phyloP scores from a whole-genome alignment of 2,113 vertebrate genomes.

The Spea multiplicata region DNA sequence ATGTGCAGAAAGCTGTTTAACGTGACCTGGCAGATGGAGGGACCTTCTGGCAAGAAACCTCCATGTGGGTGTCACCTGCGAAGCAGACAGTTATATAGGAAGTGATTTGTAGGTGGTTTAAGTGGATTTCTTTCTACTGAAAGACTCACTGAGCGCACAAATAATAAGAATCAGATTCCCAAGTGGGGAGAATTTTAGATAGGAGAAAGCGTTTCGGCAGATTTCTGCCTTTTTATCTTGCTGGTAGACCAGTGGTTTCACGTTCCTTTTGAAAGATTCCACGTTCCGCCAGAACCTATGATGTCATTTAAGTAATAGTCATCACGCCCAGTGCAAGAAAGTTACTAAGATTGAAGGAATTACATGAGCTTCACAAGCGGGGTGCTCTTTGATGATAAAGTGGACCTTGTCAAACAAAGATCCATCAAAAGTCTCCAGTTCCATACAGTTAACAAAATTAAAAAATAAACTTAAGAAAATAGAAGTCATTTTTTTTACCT shows the following conservation, averaged over 20 bases:
- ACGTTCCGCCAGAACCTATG: too few relatives aligned
- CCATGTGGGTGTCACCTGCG: slow-evolving; percentile 28
- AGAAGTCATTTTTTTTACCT: too few relatives aligned
- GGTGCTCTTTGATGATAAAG: too few relatives aligned
- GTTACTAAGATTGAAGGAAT: too few relatives aligned
- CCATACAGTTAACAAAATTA: too few relatives aligned
- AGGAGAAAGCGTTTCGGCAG: background rate
- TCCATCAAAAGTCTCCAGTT: too few relatives aligned
- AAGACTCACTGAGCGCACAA: background rate
- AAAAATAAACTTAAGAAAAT: too few relatives aligned
- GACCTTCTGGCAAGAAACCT: background rate
- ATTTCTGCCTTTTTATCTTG: background rate
- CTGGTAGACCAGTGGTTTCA: background rate
- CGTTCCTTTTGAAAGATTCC: background rate
- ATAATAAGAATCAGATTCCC: slow-evolving; percentile 30
- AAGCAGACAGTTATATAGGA: slow-evolving; percentile 18
- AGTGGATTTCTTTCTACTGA: slow-evolving; percentile 1
- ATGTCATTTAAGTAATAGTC: too few relatives aligned
- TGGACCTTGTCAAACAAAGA: too few relatives aligned
- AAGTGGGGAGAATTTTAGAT: background rate
- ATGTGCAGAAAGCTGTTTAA: background rate
- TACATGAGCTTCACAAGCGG: too few relatives aligned
- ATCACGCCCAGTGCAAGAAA: too few relatives aligned
- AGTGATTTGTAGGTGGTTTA: slow-evolving; percentile 32
- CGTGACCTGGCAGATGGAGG: slow-evolving; percentile 14